These are phyloP conservation scores for Struthio camelus DNA, from an alignment of 2,113 vertebrate genomes.

Conservation along the genomic window DNA sequence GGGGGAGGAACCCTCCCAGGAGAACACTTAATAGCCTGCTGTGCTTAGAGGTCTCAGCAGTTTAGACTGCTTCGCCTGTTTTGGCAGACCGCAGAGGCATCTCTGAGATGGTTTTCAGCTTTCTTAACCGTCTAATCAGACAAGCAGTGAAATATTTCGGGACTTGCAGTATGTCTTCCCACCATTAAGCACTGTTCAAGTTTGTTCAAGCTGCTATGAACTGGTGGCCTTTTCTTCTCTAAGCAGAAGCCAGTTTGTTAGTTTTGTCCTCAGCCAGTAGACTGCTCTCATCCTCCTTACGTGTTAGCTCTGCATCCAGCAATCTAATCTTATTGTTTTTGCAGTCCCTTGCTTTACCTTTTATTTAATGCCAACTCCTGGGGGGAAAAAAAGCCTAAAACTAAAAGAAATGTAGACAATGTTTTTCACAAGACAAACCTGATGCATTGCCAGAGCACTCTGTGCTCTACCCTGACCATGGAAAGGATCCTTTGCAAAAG, in stretches of 20 bases:
- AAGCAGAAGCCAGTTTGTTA: background rate
- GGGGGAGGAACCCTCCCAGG: background rate
- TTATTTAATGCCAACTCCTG: background rate
- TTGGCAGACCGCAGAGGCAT: background rate
- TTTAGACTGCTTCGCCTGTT: background rate
- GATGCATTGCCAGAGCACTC: background rate
- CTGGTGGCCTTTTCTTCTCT: background rate
- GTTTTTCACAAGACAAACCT: background rate
- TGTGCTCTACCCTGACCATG: background rate
- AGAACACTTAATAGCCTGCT: rapidly evolving
- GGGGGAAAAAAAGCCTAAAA: background rate
- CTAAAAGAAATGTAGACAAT: background rate
- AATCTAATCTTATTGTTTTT: background rate
- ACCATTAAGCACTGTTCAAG: background rate
- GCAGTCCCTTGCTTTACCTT: background rate
- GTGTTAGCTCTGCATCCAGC: background rate
- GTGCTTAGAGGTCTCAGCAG: background rate
- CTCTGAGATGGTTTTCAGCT: background rate
- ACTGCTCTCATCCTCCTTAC: background rate
- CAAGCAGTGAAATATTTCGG: background rate
- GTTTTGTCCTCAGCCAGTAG: no score
- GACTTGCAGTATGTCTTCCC: background rate
- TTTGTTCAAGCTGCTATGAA: background rate
- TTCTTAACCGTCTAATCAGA: background rate
- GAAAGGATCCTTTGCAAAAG: background rate